Evolutionary conservation across 2,797 vertebrate genomes (phyloP).

Genomic region (Syngnathus acus): DNA sequence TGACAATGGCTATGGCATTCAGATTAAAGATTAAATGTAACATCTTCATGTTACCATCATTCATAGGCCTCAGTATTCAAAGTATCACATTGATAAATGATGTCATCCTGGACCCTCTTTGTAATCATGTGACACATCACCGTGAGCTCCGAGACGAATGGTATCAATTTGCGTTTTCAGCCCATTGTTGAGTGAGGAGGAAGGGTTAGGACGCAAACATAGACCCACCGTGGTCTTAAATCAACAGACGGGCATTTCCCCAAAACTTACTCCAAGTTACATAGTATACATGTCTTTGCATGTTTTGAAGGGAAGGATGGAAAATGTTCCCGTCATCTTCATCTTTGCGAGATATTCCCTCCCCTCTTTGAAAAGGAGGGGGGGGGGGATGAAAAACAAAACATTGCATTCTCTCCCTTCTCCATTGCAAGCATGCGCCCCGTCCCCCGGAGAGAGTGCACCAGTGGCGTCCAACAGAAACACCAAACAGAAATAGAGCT

Average conservation of each 20-base stretch:
- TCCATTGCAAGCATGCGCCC: slow-evolving; percentile 26
- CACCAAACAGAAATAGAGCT: slow-evolving; percentile 68
- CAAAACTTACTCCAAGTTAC: slow-evolving; percentile 11
- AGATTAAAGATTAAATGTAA: slow-evolving; percentile 27
- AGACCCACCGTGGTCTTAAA: slow-evolving; percentile 21
- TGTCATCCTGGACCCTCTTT: slow-evolving; percentile 33
- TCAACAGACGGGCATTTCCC: slow-evolving; percentile 23
- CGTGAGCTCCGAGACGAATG: slow-evolving; percentile 35
- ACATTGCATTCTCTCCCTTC: slow-evolving; percentile 49
- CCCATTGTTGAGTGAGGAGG: slow-evolving; percentile 28
- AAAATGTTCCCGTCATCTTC: slow-evolving; percentile 28
- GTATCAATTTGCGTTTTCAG: slow-evolving; percentile 41
- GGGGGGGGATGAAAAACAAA: slow-evolving; percentile 64
- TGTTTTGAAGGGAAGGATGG: slow-evolving; percentile 30
- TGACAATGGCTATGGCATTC: slow-evolving; percentile 1
- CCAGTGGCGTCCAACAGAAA: slow-evolving; percentile 67
- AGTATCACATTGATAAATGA: slow-evolving; percentile 34
- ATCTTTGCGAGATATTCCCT: background rate
- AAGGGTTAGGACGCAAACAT: slow-evolving; percentile 18
- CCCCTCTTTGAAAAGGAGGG: slow-evolving; percentile 28
- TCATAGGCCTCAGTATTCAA: slow-evolving; percentile 18
- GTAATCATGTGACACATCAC: slow-evolving; percentile 36
- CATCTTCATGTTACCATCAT: slow-evolving; percentile 31
- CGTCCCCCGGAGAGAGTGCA: slow-evolving; percentile 30
- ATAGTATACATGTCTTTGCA: slow-evolving; percentile 22